Percentiles rank a stretch among this genome's conserved stretches.
Evolutionary conservation across 2,113 vertebrate genomes (phyloP).

Genomic region (Peucedramus taeniatus): DNA sequence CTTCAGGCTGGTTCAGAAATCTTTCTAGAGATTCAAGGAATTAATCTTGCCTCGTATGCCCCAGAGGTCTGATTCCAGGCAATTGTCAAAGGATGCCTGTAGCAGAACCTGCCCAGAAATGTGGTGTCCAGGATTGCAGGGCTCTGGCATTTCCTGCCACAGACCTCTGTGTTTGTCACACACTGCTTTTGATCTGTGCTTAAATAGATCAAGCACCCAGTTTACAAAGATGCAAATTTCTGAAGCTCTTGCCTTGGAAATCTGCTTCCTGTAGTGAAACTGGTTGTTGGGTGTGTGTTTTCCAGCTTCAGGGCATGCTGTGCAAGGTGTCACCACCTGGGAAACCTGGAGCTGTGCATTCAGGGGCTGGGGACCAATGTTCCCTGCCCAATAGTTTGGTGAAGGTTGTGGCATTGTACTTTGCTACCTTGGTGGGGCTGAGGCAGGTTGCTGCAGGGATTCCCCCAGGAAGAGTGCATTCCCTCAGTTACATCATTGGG

Average conservation of each 20-base stretch:
- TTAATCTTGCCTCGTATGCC: neutral
- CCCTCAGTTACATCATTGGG: neutral
- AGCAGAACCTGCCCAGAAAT: neutral
- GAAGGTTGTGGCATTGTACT: neutral
- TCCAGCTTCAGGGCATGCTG: neutral
- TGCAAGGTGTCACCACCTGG: neutral
- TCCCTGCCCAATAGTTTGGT: no score
- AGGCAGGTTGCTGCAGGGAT: neutral
- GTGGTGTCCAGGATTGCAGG: neutral
- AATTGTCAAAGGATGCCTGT: neutral
- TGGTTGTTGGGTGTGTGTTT: neutral
- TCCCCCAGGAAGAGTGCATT: neutral
- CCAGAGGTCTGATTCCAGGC: neutral
- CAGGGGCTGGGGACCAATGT: rapidly evolving
- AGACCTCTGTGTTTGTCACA: neutral
- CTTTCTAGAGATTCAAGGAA: neutral
- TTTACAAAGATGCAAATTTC: neutral
- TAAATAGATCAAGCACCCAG: neutral
- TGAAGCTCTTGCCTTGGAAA: neutral
- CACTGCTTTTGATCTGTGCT: neutral
- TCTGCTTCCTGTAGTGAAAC: neutral
- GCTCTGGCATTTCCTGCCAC: neutral
- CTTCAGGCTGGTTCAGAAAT: neutral
- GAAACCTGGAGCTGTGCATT: neutral
- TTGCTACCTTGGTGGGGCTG: neutral